These are phyloP conservation scores for Bradysia coprophila DNA, from an alignment of 1,140 invertebrate species.

Conservation along the genomic window DNA sequence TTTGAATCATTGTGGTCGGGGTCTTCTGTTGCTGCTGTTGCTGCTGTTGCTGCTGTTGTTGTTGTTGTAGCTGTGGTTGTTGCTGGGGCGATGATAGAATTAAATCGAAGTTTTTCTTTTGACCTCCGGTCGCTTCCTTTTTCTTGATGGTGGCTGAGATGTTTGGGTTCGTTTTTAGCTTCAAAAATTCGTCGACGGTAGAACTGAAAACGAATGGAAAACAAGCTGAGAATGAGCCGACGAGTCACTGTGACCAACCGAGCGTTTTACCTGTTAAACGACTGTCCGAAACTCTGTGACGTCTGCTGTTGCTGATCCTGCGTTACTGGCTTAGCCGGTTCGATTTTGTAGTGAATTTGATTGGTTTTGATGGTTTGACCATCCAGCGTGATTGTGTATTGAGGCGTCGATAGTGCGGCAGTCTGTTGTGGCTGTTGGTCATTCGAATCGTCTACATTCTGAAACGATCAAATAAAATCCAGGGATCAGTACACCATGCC, in stretches of 20 bases:
- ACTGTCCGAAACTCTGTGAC: constrained; percentile 12
- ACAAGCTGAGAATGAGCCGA: too few species aligned
- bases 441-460: background rate
- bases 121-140: constrained; percentile 9
- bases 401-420: constrained; percentile 3
- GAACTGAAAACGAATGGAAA: background rate
- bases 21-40: too few species aligned
- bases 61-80: constrained; percentile 7
- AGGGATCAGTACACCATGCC: background rate
- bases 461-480: background rate
- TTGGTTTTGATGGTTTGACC: constrained; percentile 28
- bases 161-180: constrained; percentile 26
- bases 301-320: constrained; percentile 13
- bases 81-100: constrained; percentile 13
- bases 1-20: background rate
- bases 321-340: constrained; percentile 23
- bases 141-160: constrained; percentile 20
- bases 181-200: constrained; percentile 24
- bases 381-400: constrained; percentile 27
- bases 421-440: background rate
- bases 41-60: too few species aligned
- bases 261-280: background rate
- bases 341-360: constrained; percentile 25
- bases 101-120: constrained; percentile 26
- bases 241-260: too few species aligned